phyloP scores from a whole-genome alignment of 2,113 vertebrate species.

The Hemichromis elongatus region DNA sequence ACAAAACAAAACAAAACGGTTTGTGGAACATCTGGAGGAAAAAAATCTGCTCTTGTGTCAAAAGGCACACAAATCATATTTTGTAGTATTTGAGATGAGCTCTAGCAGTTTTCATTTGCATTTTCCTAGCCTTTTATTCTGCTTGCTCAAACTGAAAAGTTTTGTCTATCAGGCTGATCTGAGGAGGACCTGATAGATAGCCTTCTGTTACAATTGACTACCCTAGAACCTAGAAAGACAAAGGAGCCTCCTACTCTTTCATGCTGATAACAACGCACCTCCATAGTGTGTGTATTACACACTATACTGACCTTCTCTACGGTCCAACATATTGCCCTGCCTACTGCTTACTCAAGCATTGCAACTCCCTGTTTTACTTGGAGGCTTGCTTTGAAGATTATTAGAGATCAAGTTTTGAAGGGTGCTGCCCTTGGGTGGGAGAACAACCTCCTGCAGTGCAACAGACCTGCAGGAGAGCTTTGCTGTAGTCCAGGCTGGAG shows the following conservation, averaged over 20 bases:
- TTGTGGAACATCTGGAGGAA: too few relatives aligned
- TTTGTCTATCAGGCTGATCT: neutral
- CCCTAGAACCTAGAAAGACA: neutral
- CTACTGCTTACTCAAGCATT: neutral
- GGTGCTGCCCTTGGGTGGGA: neutral
- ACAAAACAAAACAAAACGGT: neutral
- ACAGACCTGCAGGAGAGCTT: neutral
- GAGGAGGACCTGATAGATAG: neutral
- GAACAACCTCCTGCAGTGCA: neutral
- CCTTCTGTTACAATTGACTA: neutral
- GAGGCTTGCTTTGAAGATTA: slow-evolving; percentile 29
- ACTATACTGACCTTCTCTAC: neutral
- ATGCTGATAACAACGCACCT: neutral
- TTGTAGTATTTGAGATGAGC: neutral
- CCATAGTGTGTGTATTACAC: neutral
- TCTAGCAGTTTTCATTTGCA: neutral
- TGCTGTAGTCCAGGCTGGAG: neutral
- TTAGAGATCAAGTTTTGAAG: neutral
- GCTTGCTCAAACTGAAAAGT: neutral
- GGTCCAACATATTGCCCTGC: neutral
- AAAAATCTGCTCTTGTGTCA: neutral
- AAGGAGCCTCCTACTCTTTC: neutral
- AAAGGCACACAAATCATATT: neutral
- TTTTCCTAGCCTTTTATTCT: neutral
- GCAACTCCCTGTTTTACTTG: neutral